Conservation (phyloP, 1,140 invertebrate genomes). For the Drosophila pandora region DNA sequence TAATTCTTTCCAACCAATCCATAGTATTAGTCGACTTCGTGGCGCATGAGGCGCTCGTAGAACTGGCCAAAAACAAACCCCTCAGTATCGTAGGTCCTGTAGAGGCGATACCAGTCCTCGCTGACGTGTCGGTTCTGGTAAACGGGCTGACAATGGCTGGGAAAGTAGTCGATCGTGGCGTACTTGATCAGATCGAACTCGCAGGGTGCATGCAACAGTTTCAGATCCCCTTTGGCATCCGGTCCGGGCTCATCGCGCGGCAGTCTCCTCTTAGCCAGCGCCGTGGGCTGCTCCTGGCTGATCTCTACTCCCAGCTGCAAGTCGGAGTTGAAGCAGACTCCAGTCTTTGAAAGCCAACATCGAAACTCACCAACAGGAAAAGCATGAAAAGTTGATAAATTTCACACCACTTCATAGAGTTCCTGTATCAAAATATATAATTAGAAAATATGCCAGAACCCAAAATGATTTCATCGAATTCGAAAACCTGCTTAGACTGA, state of each 20-base stretch:
- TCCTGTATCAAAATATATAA: neutral
- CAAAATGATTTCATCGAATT: slow-evolving; percentile 5
- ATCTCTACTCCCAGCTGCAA: neutral
- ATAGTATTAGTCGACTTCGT: neutral
- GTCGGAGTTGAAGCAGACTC: neutral
- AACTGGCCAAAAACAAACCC: slow-evolving; percentile 15
- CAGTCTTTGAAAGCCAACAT: neutral
- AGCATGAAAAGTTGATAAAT: neutral
- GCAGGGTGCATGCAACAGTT: slow-evolving; percentile 19
- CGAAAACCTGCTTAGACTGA: slow-evolving; percentile 29
- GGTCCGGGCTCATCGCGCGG: neutral
- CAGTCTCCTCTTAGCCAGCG: neutral
- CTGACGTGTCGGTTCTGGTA: neutral
- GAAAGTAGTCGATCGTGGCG: slow-evolving; percentile 15
- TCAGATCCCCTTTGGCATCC: slow-evolving; percentile 3
- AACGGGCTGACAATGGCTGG: slow-evolving; percentile 1
- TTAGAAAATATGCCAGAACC: neutral
- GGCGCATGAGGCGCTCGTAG: slow-evolving; percentile 1
- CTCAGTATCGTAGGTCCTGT: slow-evolving; percentile 18
- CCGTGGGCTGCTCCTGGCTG: neutral
- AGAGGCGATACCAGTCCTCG: slow-evolving; percentile 13
- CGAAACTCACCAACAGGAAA: neutral
- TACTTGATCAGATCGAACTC: slow-evolving; percentile 12
- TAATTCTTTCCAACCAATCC: neutral
- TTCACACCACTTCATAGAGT: neutral